Percentiles rank a stretch among this genome's conserved stretches.
These are phyloP conservation scores for Grammomys dolichurus DNA, from an alignment of 2,113 vertebrate species.

Conservation along the genomic window DNA sequence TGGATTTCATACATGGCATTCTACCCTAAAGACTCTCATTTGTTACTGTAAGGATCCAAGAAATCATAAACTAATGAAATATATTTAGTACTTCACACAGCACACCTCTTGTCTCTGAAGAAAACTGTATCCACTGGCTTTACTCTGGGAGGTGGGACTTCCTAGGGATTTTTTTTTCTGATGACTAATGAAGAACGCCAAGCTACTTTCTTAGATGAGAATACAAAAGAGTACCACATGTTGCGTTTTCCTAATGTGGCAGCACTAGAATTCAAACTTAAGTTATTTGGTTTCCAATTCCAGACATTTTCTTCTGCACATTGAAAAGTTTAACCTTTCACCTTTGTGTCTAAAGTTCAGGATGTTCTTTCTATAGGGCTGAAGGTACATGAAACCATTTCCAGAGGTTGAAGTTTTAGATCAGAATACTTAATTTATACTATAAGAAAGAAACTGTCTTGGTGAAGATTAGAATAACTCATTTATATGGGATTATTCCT, in stretches of 20 bases:
- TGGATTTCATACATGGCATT: background rate
- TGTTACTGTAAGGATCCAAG: background rate
- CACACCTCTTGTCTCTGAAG: background rate
- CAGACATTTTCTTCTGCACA: background rate
- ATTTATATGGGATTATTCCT: background rate
- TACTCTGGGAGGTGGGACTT: background rate
- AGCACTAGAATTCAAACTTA: background rate
- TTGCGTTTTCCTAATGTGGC: background rate
- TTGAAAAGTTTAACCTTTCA: background rate
- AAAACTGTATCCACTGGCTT: background rate
- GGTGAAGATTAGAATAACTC: background rate
- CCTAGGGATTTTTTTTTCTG: slow-evolving; percentile 18
- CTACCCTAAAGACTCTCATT: background rate
- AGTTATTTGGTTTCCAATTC: background rate
- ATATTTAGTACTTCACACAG: background rate
- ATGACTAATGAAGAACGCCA: background rate
- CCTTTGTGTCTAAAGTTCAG: background rate
- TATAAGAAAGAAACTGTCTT: background rate
- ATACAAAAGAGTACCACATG: background rate
- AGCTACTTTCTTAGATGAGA: background rate
- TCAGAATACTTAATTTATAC: background rate
- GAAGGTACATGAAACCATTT: background rate
- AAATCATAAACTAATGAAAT: background rate
- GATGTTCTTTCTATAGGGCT: background rate
- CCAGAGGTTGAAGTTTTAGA: background rate